A percentile compares a stretch with the other conserved stretches of the same genome.
These are phyloP conservation scores for Miichthys miiuy DNA, from an alignment of 2,797 vertebrate species.

Conservation along the genomic window DNA sequence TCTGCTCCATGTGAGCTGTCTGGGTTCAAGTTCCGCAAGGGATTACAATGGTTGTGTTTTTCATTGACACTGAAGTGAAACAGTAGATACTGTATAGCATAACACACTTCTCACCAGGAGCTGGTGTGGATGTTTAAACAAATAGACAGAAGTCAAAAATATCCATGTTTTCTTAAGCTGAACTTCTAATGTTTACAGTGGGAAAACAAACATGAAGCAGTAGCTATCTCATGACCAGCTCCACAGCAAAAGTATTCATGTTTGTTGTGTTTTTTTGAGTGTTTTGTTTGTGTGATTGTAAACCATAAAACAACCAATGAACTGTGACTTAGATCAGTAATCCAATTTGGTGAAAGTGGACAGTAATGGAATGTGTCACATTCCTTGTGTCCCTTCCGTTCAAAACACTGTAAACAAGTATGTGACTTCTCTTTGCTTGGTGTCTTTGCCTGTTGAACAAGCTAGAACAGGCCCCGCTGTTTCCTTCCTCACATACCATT, in stretches of 20 bases:
- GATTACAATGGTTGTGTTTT: not conserved
- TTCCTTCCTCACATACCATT: constrained; percentile 62
- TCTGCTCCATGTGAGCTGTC: not conserved
- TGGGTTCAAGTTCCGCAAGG: not conserved
- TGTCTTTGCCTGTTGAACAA: constrained; percentile 45
- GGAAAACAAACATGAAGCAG: too few species aligned
- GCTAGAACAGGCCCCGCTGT: constrained; percentile 64
- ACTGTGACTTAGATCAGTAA: not conserved
- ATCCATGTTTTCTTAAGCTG: not conserved
- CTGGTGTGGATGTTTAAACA: not conserved
- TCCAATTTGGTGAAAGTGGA: not conserved
- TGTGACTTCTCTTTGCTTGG: constrained; percentile 5
- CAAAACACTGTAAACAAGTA: not conserved
- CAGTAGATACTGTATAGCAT: not conserved
- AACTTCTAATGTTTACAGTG: not conserved
- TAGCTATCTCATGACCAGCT: not conserved
- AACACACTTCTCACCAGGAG: not conserved
- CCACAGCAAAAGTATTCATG: not conserved
- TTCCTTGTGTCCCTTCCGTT: not conserved
- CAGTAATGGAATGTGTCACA: not conserved
- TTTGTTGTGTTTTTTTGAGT: not conserved
- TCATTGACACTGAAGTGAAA: not conserved
- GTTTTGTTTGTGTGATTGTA: not conserved
- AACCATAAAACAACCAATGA: not conserved
- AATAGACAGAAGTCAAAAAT: not conserved